These are phyloP conservation scores for Pantelozetes paolii DNA, from an alignment of 2,888 invertebrate species.

Conservation along the genomic window DNA sequence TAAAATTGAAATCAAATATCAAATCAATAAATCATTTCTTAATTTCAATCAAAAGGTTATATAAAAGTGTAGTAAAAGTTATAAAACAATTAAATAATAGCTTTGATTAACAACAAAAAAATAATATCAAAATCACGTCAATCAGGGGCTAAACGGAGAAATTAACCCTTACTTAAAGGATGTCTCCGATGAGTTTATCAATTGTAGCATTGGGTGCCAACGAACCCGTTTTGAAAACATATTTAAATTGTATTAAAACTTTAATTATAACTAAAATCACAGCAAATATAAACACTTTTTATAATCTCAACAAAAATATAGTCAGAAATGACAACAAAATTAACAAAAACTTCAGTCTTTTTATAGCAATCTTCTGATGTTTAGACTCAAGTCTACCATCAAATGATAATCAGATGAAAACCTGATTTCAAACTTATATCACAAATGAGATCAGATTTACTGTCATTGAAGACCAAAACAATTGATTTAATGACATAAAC, in stretches of 20 bases:
- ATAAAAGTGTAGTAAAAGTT: too few relatives aligned
- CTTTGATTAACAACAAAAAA: too few relatives aligned
- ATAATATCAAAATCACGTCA: neutral
- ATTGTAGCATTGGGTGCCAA: neutral
- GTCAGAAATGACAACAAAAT: too few relatives aligned
- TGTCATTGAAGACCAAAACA: too few relatives aligned
- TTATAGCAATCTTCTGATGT: neutral
- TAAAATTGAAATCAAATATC: too few relatives aligned
- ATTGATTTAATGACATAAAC: too few relatives aligned
- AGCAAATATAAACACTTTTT: neutral
- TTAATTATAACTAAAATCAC: neutral
- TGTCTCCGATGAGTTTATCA: neutral
- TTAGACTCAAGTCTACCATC: too few relatives aligned
- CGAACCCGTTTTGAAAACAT: slow-evolving; percentile 15
- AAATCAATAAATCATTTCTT: neutral
- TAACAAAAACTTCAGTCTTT: too few relatives aligned
- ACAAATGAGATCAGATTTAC: too few relatives aligned
- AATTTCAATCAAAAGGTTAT: neutral
- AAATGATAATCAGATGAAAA: too few relatives aligned
- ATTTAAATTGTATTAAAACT: neutral
- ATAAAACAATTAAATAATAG: too few relatives aligned
- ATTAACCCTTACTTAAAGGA: neutral
- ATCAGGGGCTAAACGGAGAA: neutral
- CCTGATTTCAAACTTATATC: too few relatives aligned
- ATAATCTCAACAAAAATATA: neutral